Conservation (phyloP, 2,797 vertebrate genomes). For the Salmo trutta region DNA sequence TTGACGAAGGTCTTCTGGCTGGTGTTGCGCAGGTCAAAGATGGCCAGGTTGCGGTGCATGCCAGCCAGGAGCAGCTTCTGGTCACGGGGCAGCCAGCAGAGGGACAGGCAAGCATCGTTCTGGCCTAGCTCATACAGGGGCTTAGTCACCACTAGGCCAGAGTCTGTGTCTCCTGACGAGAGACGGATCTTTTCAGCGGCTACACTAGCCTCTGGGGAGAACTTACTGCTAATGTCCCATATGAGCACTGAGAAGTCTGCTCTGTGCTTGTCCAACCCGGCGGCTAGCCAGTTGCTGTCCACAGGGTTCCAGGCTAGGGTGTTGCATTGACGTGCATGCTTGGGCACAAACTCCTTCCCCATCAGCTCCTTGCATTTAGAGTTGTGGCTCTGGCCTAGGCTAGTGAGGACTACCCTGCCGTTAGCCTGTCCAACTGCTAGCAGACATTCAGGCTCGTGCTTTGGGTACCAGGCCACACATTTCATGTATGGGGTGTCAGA, state of each 20-base stretch:
- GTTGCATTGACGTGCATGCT: slow-evolving; percentile 95
- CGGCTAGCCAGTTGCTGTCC: slow-evolving; percentile 93
- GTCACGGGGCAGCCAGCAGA: slow-evolving; percentile 96
- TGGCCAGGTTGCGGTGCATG: slow-evolving; percentile 96
- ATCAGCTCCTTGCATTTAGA: slow-evolving; percentile 93
- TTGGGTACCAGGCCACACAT: slow-evolving; percentile 98
- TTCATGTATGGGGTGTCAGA: slow-evolving; percentile 98
- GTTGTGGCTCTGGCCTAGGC: slow-evolving; percentile 93
- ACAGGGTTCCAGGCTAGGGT: slow-evolving; percentile 95
- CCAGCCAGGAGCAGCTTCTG: slow-evolving; percentile 94
- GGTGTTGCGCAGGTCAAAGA: slow-evolving; percentile 95
- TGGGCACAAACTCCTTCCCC: slow-evolving; percentile 97
- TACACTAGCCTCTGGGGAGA: slow-evolving; percentile 82
- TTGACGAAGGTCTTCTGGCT: slow-evolving; percentile 99
- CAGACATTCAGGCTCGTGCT: slow-evolving; percentile 93
- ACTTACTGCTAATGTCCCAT: slow-evolving; percentile 97
- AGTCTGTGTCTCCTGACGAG: slow-evolving; percentile 85
- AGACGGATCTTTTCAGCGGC: slow-evolving; percentile 89
- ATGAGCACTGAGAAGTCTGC: slow-evolving; percentile 97
- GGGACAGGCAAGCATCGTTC: slow-evolving; percentile 95
- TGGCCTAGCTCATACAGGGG: slow-evolving; percentile 94
- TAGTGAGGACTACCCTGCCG: slow-evolving; percentile 93
- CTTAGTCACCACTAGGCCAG: slow-evolving; percentile 88
- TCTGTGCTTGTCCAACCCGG: slow-evolving; percentile 94
- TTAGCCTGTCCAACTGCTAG: slow-evolving; percentile 97